Base-by-base conservation (phyloP, 2,888 invertebrate genomes). In the Serripes groenlandicus region DNA sequence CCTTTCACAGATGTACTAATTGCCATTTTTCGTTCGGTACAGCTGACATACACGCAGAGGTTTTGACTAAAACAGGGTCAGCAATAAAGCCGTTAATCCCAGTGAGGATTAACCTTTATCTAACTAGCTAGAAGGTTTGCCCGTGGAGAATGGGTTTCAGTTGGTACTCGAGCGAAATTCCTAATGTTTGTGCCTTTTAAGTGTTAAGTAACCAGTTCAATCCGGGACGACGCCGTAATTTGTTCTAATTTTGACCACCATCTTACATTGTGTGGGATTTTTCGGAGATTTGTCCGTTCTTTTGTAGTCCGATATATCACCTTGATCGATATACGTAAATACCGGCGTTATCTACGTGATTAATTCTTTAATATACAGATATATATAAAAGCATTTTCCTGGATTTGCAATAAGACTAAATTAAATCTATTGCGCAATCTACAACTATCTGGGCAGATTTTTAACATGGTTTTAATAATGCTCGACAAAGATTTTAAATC, bases 331-430 rank as follows among this genome's bases (percentile, higher is more conserved):
- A 21, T 66, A 23, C 34, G 66, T 15, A 26, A 66, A 66, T 42
- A 42, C 49, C 83, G 4, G 49, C 3, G 35, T 83, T 83, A 83
- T 83, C 83, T 79, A 23, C 30, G 73, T 23, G 83, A 83, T 79
- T 83, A 71, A 78, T 72, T 75, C 60, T 70, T 76, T 79, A 76
- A 76, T 79, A 76, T 79, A 69, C 35, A 64, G 75, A 76, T 73
- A 83, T 83, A 79, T 83, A 79, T 60, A 76, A 69, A 79, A 74
- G 83, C 28, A 72, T 83, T 79, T 83, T 76, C 64, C 42, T 21
- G 79, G 83, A 52, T 83, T 83, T 79, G 68, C 58, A 72, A 68
- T 83, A 83, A 79, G 75, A 69, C 52, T 26, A 42, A 66, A 37
- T 66, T 37, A 66, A 42, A 26, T 66, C 66, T 66, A 66, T 42